phyloP scores from a whole-genome alignment of 1,140 invertebrate species.

The Bombus ignitus region DNA sequence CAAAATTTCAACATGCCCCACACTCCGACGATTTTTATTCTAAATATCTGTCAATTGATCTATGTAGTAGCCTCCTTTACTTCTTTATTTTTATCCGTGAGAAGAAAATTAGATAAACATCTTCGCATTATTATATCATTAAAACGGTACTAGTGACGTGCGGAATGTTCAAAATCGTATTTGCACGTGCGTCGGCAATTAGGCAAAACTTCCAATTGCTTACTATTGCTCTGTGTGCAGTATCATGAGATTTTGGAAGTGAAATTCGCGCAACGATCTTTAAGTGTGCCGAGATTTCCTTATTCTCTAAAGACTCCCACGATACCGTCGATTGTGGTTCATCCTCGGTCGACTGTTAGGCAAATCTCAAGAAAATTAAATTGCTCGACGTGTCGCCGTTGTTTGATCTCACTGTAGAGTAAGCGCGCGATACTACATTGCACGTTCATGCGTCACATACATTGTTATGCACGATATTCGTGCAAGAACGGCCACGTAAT shows the following conservation, averaged over 20 bases:
- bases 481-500: conserved; percentile 53
- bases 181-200: neutral
- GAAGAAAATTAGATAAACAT: neutral
- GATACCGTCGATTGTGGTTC: neutral
- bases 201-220: neutral
- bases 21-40: neutral
- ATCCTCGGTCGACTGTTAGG: neutral
- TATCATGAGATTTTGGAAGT: neutral
- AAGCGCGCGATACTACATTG: neutral
- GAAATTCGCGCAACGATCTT: neutral
- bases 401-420: neutral
- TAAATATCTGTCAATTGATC: neutral
- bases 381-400: neutral
- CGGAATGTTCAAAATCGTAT: neutral
- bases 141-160: neutral
- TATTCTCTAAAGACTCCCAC: neutral
- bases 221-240: neutral
- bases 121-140: neutral
- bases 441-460: conserved; percentile 24
- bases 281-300: neutral
- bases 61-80: too few relatives aligned
- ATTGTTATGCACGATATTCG: conserved; percentile 8
- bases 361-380: neutral
- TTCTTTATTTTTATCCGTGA: neutral
- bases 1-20: neutral